Evolutionary conservation across 2,888 invertebrate genomes (phyloP), one percentile per base, ranked within the genome.

Genomic region (Drosophila pegasa): DNA sequence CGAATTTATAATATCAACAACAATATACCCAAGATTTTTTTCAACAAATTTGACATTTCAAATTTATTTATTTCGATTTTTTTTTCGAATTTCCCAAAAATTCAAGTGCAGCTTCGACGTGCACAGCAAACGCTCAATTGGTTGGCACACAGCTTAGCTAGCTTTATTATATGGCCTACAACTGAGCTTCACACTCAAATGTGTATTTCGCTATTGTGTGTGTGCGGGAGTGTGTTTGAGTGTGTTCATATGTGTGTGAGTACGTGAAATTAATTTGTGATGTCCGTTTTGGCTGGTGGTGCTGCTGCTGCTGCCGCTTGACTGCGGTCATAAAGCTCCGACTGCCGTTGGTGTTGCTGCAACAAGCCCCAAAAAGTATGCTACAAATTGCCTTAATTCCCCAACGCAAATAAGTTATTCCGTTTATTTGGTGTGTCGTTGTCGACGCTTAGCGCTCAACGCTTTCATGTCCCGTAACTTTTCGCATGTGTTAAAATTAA

Each of bases 381-480:
- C 77, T 80, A 80, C 83, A 83, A 83, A 83, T 83, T 80, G 80
- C 63, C 66, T 76, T 79, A 79, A 83, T 80, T 83, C 80, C 83
- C 80, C 48, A 70, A 62, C 77, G 80, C 68, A 68, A 76, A 80
- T 76, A 82, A 80, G 63, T 80, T 82, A 76, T 80, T 80, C 83
- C 76, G 75, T 72, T 71, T 78, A 71, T 70, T 77, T 68, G 66
- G 75, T 76, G 69, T 68, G 68, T 66, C 51, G 48, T 52, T 55
- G 65, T 54, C 71, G 65, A 47, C 65, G 72, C 60, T 71, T 56
- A 64, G 54, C 76, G 62, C 66, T 60, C 72, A 57, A 57, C 77
- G 77, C 72, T 77, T 68, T 68, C 73, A 58, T 58, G 64, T 75
- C 61, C 58, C n/a, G 51, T 60, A 80, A 84, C 73, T 80, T 80